Conservation (phyloP, 2,888 invertebrate genomes). For the Cancer borealis region DNA sequence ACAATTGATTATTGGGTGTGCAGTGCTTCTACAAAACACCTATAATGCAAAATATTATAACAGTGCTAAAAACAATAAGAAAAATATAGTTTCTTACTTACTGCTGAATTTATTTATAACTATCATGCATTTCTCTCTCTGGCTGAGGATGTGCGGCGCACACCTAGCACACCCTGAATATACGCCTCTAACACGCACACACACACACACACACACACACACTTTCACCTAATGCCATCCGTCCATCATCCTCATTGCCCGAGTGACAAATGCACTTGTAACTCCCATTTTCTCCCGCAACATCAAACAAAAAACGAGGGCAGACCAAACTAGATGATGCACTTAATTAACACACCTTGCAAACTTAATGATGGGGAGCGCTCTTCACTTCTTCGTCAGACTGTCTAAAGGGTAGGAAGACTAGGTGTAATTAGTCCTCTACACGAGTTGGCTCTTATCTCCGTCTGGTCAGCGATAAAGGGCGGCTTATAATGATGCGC, state of each 20-base stretch:
- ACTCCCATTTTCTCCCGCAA: neutral
- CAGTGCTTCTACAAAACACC: too few relatives aligned
- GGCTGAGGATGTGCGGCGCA: too few relatives aligned
- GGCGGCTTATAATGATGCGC: neutral
- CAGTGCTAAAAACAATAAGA: too few relatives aligned
- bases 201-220: slow-evolving; percentile 36
- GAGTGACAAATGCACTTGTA: neutral
- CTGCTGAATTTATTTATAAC: too few relatives aligned
- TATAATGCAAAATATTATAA: too few relatives aligned
- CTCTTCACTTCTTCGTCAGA: neutral
- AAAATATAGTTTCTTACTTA: too few relatives aligned
- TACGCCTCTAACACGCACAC: too few relatives aligned
- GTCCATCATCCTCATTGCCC: too few relatives aligned
- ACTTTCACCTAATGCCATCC: neutral
- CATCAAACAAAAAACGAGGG: neutral
- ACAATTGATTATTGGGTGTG: too few relatives aligned
- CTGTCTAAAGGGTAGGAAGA: neutral
- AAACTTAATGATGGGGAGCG: neutral
- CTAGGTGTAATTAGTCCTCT: neutral
- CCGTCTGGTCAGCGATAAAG: neutral
- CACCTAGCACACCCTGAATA: too few relatives aligned
- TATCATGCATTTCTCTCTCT: too few relatives aligned
- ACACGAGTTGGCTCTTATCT: neutral
- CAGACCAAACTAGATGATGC: neutral
- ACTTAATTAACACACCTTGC: neutral